These are phyloP conservation scores for Murina feae DNA, from an alignment of 2,113 vertebrate species.

Conservation along the genomic window DNA sequence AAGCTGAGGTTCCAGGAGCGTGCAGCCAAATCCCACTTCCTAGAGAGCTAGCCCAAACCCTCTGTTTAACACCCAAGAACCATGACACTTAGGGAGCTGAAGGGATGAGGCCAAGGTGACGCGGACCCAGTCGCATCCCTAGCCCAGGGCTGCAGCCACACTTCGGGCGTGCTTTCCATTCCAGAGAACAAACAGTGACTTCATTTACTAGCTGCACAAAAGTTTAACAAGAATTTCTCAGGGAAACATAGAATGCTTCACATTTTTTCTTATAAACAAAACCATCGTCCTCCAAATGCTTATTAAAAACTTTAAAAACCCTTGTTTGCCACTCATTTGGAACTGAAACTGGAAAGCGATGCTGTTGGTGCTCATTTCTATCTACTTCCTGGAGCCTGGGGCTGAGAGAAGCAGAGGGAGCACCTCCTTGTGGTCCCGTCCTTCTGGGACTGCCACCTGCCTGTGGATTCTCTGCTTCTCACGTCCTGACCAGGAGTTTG, in stretches of 20 bases:
- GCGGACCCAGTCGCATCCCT: not conserved
- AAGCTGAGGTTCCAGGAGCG: not conserved
- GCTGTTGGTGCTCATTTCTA: not conserved
- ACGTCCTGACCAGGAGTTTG: accelerated
- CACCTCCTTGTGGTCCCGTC: accelerated
- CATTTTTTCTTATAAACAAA: constrained; percentile 32
- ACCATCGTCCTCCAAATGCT: constrained; percentile 11
- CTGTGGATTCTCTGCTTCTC: not conserved
- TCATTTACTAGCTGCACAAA: constrained; percentile 46
- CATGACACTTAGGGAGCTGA: not conserved
- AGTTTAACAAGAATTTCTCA: constrained; percentile 55
- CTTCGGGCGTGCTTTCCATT: not conserved
- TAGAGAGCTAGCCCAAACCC: not conserved
- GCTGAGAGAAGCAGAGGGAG: too few relatives aligned
- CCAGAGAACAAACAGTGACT: constrained; percentile 43
- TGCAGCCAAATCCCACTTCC: not conserved
- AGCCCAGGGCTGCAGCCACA: not conserved
- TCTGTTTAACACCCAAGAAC: not conserved
- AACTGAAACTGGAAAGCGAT: not conserved
- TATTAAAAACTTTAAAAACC: not conserved
- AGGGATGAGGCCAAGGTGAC: not conserved
- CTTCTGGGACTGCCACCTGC: too few relatives aligned
- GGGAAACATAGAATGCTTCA: not conserved
- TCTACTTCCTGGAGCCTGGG: not conserved
- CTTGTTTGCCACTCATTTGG: not conserved